Base-by-base conservation (phyloP, 2,888 invertebrate species). In the Cryptus viduatorius region DNA sequence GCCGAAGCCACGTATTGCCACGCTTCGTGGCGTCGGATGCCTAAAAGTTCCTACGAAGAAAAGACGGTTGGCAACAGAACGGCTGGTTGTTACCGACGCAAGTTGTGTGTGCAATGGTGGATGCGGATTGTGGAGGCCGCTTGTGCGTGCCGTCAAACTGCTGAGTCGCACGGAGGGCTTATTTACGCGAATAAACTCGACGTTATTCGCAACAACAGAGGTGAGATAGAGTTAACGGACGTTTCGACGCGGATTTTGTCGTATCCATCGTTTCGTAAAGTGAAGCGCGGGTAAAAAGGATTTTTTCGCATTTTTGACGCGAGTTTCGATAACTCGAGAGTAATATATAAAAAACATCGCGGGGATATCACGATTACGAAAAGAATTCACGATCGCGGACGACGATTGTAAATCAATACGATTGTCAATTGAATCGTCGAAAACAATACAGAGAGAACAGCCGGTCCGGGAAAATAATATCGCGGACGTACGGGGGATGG, bases 91-190 rank as follows among this genome's bases (percentile, higher is more conserved):
- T 85, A 80, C 77, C 86, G 86, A 86, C 88, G 87, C 88, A 89
- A 89, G 85, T 88, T 87, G 85, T 87, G 86, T 88, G 86, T 82
- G 89, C 87, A 89, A 91, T 89, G 90, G 88, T 88, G 88, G 89
- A 90, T 79, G 86, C 87, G 82, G 86, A 84, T 88, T 85, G 87
- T 86, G 86, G 82, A 85, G 88, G 84, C 88, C 88, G 88, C 88
- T 89, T 87, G 88, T 88, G 86, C 86, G 86, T 87, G 86, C 88
- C 88, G 89, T 56, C 88, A 88, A 89, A 87, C 83, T 87, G 85
- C 86, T 84, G 88, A 87, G 84, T 80, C 75, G 59, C 68, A 72
- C 53, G 8, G 56, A 42, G 31, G 42, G 48, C 56, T 16, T 29
- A 29, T 44, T 48, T 48, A 42, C 19, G 19, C 67, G 59, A 67